phyloP scores from a whole-genome alignment of 2,797 vertebrate genomes.

The Enteromius anoplus region DNA sequence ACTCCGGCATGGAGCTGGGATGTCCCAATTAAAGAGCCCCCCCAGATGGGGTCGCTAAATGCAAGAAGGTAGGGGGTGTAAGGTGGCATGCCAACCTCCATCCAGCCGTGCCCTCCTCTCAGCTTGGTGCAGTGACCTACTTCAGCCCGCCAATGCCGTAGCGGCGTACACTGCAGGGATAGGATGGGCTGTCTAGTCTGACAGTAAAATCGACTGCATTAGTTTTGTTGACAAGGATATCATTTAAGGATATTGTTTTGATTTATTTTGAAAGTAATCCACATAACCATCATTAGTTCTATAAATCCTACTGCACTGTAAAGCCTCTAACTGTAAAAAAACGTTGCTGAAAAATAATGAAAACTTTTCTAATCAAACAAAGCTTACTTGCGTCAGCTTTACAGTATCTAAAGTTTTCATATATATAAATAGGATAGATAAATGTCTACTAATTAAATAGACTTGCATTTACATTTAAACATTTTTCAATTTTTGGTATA shows the following conservation, averaged over 20 bases:
- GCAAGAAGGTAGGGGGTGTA: constrained; percentile 68
- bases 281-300: background rate
- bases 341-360: too few relatives aligned
- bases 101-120: constrained; percentile 74
- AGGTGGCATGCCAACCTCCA: constrained; percentile 74
- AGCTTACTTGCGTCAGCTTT: too few relatives aligned
- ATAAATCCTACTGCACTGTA: background rate
- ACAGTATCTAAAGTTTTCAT: background rate
- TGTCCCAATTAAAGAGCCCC: constrained; percentile 74
- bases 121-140: constrained; percentile 72
- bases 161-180: constrained; percentile 45
- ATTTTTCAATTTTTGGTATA: background rate
- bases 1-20: constrained; percentile 57
- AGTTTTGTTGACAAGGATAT: constrained; percentile 11
- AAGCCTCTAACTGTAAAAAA: background rate
- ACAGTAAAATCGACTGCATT: constrained; percentile 56
- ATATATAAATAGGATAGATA: background rate
- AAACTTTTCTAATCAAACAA: background rate
- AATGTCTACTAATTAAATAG: background rate
- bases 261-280: background rate
- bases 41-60: constrained; percentile 61
- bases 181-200: constrained; percentile 60
- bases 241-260: background rate
- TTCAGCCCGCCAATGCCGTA: constrained; percentile 65
- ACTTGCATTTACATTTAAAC: background rate